Base-by-base conservation (phyloP, 2,113 vertebrate genomes). In the Chloropsis hardwickii region DNA sequence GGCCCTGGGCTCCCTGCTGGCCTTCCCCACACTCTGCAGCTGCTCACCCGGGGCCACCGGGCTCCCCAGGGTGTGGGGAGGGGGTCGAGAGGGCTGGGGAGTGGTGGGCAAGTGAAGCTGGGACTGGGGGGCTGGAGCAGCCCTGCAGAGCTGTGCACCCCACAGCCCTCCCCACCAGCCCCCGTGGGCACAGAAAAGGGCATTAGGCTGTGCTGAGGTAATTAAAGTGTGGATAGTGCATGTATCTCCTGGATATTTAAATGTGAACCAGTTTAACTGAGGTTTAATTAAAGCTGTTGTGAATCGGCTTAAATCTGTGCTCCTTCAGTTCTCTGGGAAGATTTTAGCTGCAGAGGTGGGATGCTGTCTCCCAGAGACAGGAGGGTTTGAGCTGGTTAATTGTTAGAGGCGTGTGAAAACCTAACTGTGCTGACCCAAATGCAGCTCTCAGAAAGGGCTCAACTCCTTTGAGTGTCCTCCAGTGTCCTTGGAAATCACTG, bases 11-110 rank as follows among this genome's bases (percentile, higher is more conserved):
- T 90, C 71, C 91, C 58, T 0, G 0, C 24, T 86, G 21, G 71
- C 80, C 76, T 56, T 72, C 66, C 40, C 58, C 10, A 7, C 37
- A 11, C 90, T 93, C 82, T 66, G 86, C 95, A 96, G 90, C 86
- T 96, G 95, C 76, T 92, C 0, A 0, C 14, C 29, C 0, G 0
- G 64, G 42, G 35, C 65, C 3, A 2, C n/a, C 0, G 2, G 58
- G 45, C 25, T 35, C 62, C 18, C 25, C 37, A 33, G 40, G 51
- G 27, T 28, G 14, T 3, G 6, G 47, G 58, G 27, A 71, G 37
- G 28, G 8, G 33, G 51, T 14, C 35, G 23, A n/a, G 73, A 29
- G 23, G 56, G 51, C 35, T 58, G 0, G 0, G 23, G 33, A 60
- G 11, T 1, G 0, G 11, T 0, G 1, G 37, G 7, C 0, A 1